Evolutionary conservation across 1,140 invertebrate genomes (phyloP), one percentile per base, ranked within the genome.

Genomic region (Heterodera carotae): DNA sequence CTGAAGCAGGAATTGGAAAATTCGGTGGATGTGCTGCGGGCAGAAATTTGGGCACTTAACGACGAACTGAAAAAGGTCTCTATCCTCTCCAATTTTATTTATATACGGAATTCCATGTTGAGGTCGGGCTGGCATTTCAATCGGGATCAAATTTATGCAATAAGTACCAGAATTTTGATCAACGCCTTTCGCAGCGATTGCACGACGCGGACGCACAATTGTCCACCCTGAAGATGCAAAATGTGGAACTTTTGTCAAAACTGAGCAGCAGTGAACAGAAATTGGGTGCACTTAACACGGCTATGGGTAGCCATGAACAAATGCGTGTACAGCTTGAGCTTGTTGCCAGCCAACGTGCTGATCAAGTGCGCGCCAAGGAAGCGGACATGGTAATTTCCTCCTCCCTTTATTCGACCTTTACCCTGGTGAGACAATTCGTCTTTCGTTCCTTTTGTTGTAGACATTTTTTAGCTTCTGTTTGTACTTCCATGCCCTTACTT

Each of bases 41-140:
- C 62, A 7, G 78, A 79, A 59, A 69, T 79, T 53, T 79, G 78
- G 78, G 62, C 78, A 48, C 48, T 79, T 1, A 79, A 79, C 76
- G 68, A 78, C 15, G 33, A 79, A 43, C 25, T 79, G 60, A 67
- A 70, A 34, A 81, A 59, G 69, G 78, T 79, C n/a, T n/a, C n/a
- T n/a, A n/a, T n/a, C n/a, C n/a, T n/a, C n/a, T n/a, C n/a, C n/a
- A n/a, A n/a, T n/a, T n/a, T n/a, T n/a, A n/a, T n/a, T n/a, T n/a
- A n/a, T n/a, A n/a, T n/a, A 5, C 33, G 39, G 18, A 69, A 76
- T 22, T 43, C 10, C 6, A 75, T 75, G 39, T 29, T 67, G 18
- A 22, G 48, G 2, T 76, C 66, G 39, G 3, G 5, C 69, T 69
- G 0, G 6, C 12, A 43, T 43, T 43, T 43, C 39, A 43, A 43